Evolutionary conservation across 2,888 invertebrate genomes (phyloP), one percentile per base, ranked within the genome.

Genomic region (Stenurella melanura): DNA sequence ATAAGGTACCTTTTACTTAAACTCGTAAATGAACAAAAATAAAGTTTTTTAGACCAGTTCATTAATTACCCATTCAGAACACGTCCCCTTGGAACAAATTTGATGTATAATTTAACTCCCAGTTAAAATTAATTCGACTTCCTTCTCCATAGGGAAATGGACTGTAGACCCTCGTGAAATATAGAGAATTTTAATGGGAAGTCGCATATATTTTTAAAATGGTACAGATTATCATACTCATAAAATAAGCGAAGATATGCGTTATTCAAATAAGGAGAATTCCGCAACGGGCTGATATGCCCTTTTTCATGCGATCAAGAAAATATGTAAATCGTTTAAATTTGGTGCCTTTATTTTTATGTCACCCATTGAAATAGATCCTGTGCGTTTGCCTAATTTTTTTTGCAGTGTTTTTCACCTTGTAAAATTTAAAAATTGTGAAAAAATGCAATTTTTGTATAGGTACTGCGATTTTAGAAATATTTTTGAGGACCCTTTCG

Each of bases 91-190:
- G 26, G 56, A 5, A 50, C 68, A 68, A 68, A 56, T 68, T 68
- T 26, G 56, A 30, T 68, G 57, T 68, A 68, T 68, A 68, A 68
- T 68, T 54, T 68, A 68, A 56, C 68, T 68, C 26, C 56, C 57
- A 50, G 56, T 68, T 68, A 68, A 68, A 68, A 68, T 56, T 54
- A 68, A 68, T 57, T 68, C 56, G 17, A 30, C 68, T 68, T 26
- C 34, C n/a, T 34, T 30, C 30, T 68, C 68, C 56, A 30, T 30
- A 26, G 68, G 68, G 68, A 68, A 34, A 63, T 58, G 19, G 58
- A 58, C 58, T 5, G 50, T 21, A 58, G 58, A 19, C 18, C 58
- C 19, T 58, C 19, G 18, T 58, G 58, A 58, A 58, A 19, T 58
- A 58, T 58, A 58, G 21, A 21, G 58, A 58, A 58, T 58, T 58